phyloP scores from a whole-genome alignment of 2,888 invertebrate species.

The Agapostemon virescens region DNA sequence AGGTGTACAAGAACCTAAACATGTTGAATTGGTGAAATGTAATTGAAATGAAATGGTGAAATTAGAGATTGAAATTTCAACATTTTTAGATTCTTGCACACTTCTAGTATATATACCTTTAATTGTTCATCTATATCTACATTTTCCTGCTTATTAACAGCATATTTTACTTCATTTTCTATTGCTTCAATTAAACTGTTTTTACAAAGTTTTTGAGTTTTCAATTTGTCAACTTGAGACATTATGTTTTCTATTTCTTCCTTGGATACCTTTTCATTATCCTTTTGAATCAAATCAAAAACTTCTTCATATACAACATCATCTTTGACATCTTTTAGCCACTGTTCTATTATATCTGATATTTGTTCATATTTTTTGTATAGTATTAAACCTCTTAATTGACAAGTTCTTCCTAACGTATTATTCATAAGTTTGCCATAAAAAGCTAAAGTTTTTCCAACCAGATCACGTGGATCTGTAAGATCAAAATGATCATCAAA shows the following conservation, averaged over 20 bases:
- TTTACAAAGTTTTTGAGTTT: constrained; percentile 65
- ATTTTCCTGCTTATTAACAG: constrained; percentile 82
- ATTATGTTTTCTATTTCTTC: constrained; percentile 69
- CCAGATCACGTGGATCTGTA: constrained; percentile 85
- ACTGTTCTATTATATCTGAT: constrained; percentile 72
- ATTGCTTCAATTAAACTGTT: constrained; percentile 81
- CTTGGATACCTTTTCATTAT: constrained; percentile 73
- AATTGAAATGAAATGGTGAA: too few relatives aligned
- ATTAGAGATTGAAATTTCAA: too few relatives aligned
- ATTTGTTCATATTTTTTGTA: constrained; percentile 86
- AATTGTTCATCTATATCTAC: constrained; percentile 84
- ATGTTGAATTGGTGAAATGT: too few relatives aligned
- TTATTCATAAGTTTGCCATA: constrained; percentile 82
- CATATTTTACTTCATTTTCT: constrained; percentile 82
- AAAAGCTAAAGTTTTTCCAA: constrained; percentile 91
- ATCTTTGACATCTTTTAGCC: constrained; percentile 65
- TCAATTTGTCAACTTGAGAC: constrained; percentile 18
- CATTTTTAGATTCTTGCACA: too few relatives aligned
- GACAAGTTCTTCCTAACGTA: constrained; percentile 82
- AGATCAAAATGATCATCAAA: constrained; percentile 96
- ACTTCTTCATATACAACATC: constrained; percentile 80
- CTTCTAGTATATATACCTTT: constrained; percentile 76
- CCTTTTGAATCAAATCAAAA: constrained; percentile 76
- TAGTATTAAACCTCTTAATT: constrained; percentile 85
- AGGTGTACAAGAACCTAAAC: too few relatives aligned